These are phyloP conservation scores for Leuciscus waleckii DNA, from an alignment of 2,797 vertebrate genomes.

Conservation along the genomic window DNA sequence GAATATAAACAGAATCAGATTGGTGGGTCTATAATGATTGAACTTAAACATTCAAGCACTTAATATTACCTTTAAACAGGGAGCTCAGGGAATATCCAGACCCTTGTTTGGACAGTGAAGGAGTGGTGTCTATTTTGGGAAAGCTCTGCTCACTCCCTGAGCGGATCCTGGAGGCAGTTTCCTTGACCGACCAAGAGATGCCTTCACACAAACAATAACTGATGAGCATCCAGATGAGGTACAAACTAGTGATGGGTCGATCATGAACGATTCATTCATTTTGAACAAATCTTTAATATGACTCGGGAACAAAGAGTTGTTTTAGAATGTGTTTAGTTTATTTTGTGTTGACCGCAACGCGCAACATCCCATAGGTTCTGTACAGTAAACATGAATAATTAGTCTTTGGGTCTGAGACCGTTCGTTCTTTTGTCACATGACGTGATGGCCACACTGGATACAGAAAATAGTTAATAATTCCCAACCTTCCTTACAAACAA, in stretches of 20 bases:
- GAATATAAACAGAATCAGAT: background rate
- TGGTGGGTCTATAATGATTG: background rate
- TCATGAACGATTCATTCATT: background rate
- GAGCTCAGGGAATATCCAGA: slow-evolving; percentile 90
- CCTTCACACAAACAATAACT: slow-evolving; percentile 72
- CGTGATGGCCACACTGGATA: too few relatives aligned
- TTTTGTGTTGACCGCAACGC: background rate
- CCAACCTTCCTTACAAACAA: too few relatives aligned
- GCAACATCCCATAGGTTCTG: background rate
- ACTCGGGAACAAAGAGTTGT: too few relatives aligned
- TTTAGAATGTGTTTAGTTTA: background rate
- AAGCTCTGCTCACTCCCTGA: slow-evolving; percentile 74
- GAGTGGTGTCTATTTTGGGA: slow-evolving; percentile 78
- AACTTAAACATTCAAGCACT: background rate
- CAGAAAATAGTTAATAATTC: too few relatives aligned
- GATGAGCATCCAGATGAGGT: background rate
- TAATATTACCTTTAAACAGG: slow-evolving; percentile 88
- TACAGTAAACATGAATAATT: background rate
- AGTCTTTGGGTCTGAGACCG: background rate
- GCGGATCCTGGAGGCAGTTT: slow-evolving; percentile 83
- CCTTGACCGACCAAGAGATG: slow-evolving; percentile 95
- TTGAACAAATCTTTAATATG: background rate
- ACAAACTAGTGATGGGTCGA: background rate
- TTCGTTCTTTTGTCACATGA: too few relatives aligned
- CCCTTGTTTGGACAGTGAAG: slow-evolving; percentile 79